Conservation (phyloP, 2,113 vertebrate species). For the Microtus richardsoni region DNA sequence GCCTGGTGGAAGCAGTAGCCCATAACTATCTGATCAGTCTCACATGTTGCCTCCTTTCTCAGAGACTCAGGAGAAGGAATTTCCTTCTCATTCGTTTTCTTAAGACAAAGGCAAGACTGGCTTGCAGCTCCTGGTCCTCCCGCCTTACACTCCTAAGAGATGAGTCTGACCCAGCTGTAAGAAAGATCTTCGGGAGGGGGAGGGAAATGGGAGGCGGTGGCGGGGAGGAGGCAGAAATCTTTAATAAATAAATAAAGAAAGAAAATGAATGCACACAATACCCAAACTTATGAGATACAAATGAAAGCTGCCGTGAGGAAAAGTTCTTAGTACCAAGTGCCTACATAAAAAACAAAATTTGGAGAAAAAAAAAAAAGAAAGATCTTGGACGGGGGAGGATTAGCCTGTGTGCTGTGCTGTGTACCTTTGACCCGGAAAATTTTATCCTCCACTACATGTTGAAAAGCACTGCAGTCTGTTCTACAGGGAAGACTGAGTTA, state of each 20-base stretch:
- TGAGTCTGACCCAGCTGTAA: not conserved
- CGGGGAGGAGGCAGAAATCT: too few relatives aligned
- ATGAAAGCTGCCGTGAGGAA: too few relatives aligned
- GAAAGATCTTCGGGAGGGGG: not conserved
- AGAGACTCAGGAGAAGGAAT: not conserved
- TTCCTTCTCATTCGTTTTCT: not conserved
- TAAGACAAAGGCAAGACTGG: not conserved
- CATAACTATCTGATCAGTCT: not conserved
- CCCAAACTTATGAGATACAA: too few relatives aligned
- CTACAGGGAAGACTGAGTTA: not conserved
- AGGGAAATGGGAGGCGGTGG: too few relatives aligned
- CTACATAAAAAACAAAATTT: too few relatives aligned
- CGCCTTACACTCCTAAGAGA: not conserved
- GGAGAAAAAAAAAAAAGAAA: too few relatives aligned
- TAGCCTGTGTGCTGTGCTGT: not conserved
- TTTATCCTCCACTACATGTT: accelerated
- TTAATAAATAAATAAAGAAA: too few relatives aligned
- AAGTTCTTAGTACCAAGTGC: too few relatives aligned
- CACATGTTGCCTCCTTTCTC: not conserved
- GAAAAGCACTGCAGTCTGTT: not conserved
- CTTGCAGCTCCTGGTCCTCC: not conserved
- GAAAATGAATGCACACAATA: too few relatives aligned
- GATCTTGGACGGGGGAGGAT: not conserved
- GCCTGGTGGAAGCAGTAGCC: not conserved
- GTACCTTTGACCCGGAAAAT: not conserved